Evolutionary conservation across 2,797 vertebrate species (phyloP).

Genomic region (Diplodus sargus): DNA sequence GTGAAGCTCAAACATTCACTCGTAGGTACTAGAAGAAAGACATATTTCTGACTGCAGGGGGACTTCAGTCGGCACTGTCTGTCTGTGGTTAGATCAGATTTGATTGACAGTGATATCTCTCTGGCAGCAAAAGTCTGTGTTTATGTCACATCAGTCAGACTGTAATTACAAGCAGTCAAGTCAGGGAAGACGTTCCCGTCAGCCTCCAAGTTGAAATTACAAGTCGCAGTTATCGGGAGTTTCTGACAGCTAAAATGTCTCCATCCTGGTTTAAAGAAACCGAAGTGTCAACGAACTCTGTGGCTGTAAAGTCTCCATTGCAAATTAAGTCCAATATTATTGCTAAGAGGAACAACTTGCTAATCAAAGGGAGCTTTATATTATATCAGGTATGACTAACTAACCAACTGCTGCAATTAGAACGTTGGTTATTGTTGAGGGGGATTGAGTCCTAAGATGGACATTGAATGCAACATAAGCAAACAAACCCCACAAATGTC

Average conservation of each 20-base stretch:
- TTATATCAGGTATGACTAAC: background rate
- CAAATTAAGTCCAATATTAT: background rate
- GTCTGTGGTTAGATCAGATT: background rate
- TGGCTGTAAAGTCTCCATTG: background rate
- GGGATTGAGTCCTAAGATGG: background rate
- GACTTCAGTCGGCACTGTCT: background rate
- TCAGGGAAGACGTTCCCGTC: background rate
- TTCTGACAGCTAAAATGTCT: constrained; percentile 7
- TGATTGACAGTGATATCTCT: background rate
- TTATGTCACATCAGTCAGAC: background rate
- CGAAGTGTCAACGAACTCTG: background rate
- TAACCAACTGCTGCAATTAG: background rate
- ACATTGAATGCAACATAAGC: background rate
- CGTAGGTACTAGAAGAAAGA: no score
- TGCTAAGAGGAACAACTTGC: background rate
- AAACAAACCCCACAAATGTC: background rate
- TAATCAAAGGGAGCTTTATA: background rate
- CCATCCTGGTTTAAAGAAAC: background rate
- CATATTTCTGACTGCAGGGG: no score
- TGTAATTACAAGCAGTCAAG: background rate
- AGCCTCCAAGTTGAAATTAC: constrained; percentile 12
- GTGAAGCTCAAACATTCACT: no score
- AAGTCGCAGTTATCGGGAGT: background rate
- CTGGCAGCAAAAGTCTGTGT: background rate
- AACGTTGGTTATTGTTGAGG: background rate